A percentile compares a stretch with the other conserved stretches of the same genome.
Evolutionary conservation across 2,888 invertebrate genomes (phyloP).

Genomic region (Xanthia icteritia): DNA sequence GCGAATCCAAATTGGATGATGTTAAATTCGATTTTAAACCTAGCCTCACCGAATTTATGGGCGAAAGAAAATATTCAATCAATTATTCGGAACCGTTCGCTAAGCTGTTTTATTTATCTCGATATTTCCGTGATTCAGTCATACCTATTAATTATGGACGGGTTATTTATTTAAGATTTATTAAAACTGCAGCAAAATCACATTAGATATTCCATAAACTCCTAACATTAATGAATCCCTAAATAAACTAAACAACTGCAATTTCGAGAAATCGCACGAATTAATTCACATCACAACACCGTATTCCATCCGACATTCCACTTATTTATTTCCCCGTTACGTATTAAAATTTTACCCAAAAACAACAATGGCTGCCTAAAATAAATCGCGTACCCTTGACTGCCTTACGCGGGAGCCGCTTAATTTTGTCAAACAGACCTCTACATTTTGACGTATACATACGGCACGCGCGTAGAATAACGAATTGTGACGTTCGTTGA

Average conservation of each 20-base stretch:
- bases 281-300: conserved; percentile 50
- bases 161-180: not conserved
- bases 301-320: conserved; percentile 46
- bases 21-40: conserved; percentile 62
- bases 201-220: not conserved
- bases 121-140: not conserved
- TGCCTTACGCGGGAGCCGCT: conserved; percentile 70
- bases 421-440: conserved; percentile 82
- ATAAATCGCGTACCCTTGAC: conserved; percentile 76
- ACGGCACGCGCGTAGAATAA: conserved; percentile 73
- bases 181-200: not conserved
- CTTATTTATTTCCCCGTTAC: conserved; percentile 57
- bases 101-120: not conserved
- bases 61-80: conserved; percentile 21
- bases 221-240: not conserved
- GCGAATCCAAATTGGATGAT: conserved; percentile 77
- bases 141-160: not conserved
- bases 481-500: conserved; percentile 76
- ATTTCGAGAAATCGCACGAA: conserved; percentile 27
- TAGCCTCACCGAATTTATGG: conserved; percentile 37
- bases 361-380: conserved; percentile 64
- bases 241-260: not conserved
- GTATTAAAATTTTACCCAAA: conserved; percentile 62
- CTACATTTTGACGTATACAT: conserved; percentile 80
- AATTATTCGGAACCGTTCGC: conserved; percentile 26